Evolutionary conservation across 2,888 invertebrate genomes (phyloP), one percentile per base, ranked within the genome.

Genomic region (Campoplex nolae): DNA sequence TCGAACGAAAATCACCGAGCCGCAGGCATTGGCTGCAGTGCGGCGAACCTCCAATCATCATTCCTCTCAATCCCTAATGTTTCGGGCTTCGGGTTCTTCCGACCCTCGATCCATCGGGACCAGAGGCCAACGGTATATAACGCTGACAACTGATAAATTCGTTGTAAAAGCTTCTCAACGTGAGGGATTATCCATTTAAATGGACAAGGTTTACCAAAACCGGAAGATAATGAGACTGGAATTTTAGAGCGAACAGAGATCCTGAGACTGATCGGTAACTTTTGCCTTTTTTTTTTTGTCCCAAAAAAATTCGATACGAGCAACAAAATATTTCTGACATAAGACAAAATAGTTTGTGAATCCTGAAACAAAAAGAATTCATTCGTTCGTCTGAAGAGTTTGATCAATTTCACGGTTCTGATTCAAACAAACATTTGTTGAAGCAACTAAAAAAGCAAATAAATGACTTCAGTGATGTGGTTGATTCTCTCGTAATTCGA

Each of bases 71-170:
- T 83, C 75, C 67, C 68, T 67, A 74, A 82, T 58, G 75, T 68
- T 73, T 80, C 38, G 42, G 38, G 38, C 48, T 76, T 76, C 54
- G 28, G 45, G 38, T 65, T 75, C 82, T 75, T 83, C 54, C 48
- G 42, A 70, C 23, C 54, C 81, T 75, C 32, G 56, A n/a, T 51
- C 76, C 48, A 78, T 51, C n/a, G 35, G 45, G 18, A 35, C 38
- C 23, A 23, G 62, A 18, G 58, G 38, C 38, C 35, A 23, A 35
- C 35, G 23, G 23, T n/a, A 28, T n/a, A 28, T 6, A 28, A 11
- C n/a, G 56, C 68, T 48, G 82, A 83, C 82, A 76, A 70, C 58
- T 76, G 78, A 84, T 79, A 84, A 84, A 78, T 84, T 83, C 76
- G 77, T 65, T 83, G 54, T 51, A 70, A 81, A 77, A 83, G 71